Percentiles rank a stretch among this genome's conserved stretches.
phyloP scores from a whole-genome alignment of 2,113 vertebrate species.

The Mesembrinibis cayennensis region DNA sequence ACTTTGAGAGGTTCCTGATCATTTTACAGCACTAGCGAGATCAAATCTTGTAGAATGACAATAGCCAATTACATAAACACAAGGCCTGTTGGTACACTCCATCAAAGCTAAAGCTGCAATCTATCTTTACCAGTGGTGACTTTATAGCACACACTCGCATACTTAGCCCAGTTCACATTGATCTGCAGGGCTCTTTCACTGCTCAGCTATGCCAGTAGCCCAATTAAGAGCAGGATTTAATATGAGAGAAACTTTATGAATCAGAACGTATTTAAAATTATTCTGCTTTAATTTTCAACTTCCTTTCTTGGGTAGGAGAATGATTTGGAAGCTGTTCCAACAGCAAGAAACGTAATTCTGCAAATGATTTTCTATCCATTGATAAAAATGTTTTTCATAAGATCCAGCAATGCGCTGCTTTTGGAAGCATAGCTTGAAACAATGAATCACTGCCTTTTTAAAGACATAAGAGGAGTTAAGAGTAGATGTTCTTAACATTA shows the following conservation, averaged over 20 bases:
- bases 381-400: conserved; percentile 29
- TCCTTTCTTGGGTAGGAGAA: not conserved
- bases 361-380: not conserved
- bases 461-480: not conserved
- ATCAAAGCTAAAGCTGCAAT: not conserved
- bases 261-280: conserved; percentile 45
- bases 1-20: not conserved
- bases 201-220: not conserved
- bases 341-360: not conserved
- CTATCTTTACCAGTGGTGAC: not conserved
- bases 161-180: not conserved
- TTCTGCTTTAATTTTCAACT: conserved; percentile 10
- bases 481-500: conserved; percentile 10
- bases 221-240: conserved; percentile 24
- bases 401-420: not conserved
- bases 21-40: not conserved
- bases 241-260: conserved; percentile 38
- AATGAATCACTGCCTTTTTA: conserved; percentile 25
- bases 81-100: not conserved
- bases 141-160: not conserved
- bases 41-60: not conserved
- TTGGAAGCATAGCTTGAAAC: not conserved
- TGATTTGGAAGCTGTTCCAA: conserved; percentile 3
- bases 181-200: not conserved
- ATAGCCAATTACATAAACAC: not conserved